These are phyloP conservation scores for Fragum whitleyi DNA, from an alignment of 2,888 invertebrate genomes.

Conservation along the genomic window DNA sequence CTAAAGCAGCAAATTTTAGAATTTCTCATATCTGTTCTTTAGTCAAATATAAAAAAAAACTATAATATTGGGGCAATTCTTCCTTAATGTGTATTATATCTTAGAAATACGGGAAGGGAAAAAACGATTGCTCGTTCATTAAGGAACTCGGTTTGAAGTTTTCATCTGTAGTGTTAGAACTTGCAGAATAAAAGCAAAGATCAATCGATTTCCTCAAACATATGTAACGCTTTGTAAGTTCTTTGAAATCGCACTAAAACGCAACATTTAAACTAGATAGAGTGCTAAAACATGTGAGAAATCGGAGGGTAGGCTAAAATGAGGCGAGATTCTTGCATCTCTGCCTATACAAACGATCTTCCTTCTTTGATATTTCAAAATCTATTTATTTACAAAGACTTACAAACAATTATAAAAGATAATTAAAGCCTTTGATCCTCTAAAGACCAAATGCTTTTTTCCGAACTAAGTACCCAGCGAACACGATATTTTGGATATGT, in stretches of 20 bases:
- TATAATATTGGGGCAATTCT: too few species aligned
- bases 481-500: slow-evolving; percentile 2
- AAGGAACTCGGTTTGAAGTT: slow-evolving; percentile 8
- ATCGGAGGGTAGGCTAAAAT: slow-evolving; percentile 19
- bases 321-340: slow-evolving; percentile 25
- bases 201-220: slow-evolving; percentile 18
- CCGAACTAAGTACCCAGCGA: slow-evolving; percentile 14
- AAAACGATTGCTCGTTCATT: slow-evolving; percentile 15
- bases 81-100: too few species aligned
- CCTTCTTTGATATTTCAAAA: slow-evolving; percentile 24
- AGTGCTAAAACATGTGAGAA: slow-evolving; percentile 27
- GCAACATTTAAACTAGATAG: slow-evolving; percentile 7
- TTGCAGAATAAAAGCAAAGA: slow-evolving; percentile 11
- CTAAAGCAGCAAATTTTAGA: too few species aligned
- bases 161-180: slow-evolving; percentile 1
- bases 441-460: not conserved
- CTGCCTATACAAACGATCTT: slow-evolving; percentile 6
- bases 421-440: slow-evolving; percentile 26
- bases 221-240: slow-evolving; percentile 24
- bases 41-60: too few species aligned
- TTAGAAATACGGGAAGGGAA: not conserved
- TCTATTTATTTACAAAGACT: slow-evolving; percentile 40
- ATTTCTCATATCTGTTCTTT: too few species aligned
- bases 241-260: slow-evolving; percentile 23
- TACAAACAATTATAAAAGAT: slow-evolving; percentile 34